Percentiles rank a stretch among this genome's conserved stretches.
These are phyloP conservation scores for Lepidurus packardi DNA, from an alignment of 1,140 invertebrate species.

Conservation along the genomic window DNA sequence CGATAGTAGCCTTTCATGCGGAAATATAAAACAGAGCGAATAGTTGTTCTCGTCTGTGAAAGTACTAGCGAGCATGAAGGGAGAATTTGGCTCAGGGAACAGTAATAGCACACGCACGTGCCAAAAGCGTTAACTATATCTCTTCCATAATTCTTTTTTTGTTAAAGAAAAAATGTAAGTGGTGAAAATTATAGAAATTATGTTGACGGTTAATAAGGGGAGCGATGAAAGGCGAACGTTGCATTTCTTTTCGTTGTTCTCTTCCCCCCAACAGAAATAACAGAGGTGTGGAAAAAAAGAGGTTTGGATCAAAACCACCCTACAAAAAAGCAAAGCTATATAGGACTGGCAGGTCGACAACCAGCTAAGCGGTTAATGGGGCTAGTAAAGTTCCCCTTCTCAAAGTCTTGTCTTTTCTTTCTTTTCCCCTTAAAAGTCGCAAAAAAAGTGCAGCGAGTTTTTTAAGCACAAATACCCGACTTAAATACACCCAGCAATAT, in stretches of 20 bases:
- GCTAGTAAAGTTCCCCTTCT: not conserved
- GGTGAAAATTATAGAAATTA: no score
- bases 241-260: no score
- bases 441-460: not conserved
- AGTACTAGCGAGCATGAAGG: not conserved
- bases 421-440: not conserved
- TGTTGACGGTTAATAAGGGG: no score
- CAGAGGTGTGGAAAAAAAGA: not conserved
- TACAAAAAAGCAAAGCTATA: not conserved
- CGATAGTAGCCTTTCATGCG: not conserved
- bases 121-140: not conserved
- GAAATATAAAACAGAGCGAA: not conserved
- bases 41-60: not conserved
- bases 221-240: no score
- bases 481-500: not conserved
- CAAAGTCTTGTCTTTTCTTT: constrained; percentile 11
- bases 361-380: constrained; percentile 1
- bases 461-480: not conserved
- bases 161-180: no score
- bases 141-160: not conserved
- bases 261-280: not conserved
- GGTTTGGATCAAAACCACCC: not conserved
- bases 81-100: not conserved
- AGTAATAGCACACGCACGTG: not conserved
- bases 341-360: not conserved